Conservation (phyloP, 2,888 invertebrate species). For the Yponomeuta malinellus region DNA sequence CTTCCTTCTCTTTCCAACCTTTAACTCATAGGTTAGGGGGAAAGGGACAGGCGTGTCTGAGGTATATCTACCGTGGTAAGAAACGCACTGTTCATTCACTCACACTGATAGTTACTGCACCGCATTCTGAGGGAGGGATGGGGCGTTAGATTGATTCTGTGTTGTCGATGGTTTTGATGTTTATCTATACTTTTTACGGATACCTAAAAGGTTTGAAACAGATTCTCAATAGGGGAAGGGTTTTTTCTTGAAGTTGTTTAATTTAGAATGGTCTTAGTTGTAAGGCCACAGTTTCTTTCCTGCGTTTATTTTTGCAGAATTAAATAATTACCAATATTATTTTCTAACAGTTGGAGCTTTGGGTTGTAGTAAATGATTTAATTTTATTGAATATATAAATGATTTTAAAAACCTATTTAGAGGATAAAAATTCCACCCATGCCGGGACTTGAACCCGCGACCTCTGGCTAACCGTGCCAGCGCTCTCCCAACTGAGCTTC, state of each 20-base stretch:
- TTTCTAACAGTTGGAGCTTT: too few species aligned
- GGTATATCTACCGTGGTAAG: constrained; percentile 36
- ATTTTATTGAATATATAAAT: too few species aligned
- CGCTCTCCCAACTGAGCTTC: too few species aligned
- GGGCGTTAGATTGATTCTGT: constrained; percentile 7
- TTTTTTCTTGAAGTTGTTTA: neutral
- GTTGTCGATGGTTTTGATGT: neutral
- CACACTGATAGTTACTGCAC: constrained; percentile 60
- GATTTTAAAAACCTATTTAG: too few species aligned
- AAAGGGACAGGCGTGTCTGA: constrained; percentile 31
- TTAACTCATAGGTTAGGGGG: neutral
- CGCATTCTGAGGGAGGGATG: constrained; percentile 64
- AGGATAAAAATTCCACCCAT: too few species aligned
- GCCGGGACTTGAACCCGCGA: too few species aligned
- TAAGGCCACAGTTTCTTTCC: too few species aligned
- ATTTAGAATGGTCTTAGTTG: neutral
- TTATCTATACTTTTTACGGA: neutral
- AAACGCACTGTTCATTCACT: constrained; percentile 64
- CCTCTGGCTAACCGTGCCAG: too few species aligned
- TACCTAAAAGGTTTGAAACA: neutral
- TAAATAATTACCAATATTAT: too few species aligned
- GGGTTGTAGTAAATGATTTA: too few species aligned
- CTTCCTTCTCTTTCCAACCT: constrained; percentile 29
- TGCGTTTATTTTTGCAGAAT: too few species aligned
- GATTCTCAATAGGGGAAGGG: neutral